These are phyloP conservation scores for Philotrypesis tridentata DNA, from an alignment of 1,140 invertebrate species.

Conservation along the genomic window DNA sequence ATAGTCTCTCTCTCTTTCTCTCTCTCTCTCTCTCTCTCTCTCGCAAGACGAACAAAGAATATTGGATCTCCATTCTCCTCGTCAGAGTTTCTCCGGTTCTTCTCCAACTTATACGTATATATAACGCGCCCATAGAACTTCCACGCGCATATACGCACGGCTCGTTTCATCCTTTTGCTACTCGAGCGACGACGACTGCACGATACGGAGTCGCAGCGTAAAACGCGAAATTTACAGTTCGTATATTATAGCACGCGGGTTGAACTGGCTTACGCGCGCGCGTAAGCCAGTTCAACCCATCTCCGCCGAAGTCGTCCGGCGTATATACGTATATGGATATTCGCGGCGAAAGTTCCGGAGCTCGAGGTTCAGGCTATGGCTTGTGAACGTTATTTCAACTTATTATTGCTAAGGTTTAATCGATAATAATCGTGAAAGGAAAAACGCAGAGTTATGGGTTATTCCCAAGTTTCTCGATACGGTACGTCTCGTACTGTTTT, in stretches of 20 bases:
- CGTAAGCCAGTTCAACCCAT: too few species aligned
- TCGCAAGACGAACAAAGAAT: conserved; percentile 34
- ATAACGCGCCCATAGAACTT: neutral
- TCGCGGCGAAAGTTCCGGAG: neutral
- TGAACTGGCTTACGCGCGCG: conserved; percentile 4
- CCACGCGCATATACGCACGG: neutral
- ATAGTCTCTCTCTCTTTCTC: too few species aligned
- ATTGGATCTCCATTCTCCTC: conserved; percentile 17
- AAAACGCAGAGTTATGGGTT: too few species aligned
- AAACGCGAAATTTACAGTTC: conserved; percentile 45
- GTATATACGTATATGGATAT: too few species aligned
- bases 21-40: too few species aligned
- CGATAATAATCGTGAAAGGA: too few species aligned
- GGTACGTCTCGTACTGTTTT: too few species aligned
- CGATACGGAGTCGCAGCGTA: conserved; percentile 22
- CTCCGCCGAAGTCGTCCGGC: neutral
- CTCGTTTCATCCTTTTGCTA: conserved; percentile 29
- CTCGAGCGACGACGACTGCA: neutral
- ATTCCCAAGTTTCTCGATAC: too few species aligned
- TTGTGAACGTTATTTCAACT: too few species aligned
- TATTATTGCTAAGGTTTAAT: too few species aligned
- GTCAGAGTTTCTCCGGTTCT: neutral
- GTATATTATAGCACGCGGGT: conserved; percentile 7
- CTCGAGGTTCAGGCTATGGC: neutral
- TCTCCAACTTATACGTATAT: neutral